Percentiles rank a stretch among this genome's conserved stretches.
Conservation (phyloP, 2,113 vertebrate species). For the Zosterops borbonicus region DNA sequence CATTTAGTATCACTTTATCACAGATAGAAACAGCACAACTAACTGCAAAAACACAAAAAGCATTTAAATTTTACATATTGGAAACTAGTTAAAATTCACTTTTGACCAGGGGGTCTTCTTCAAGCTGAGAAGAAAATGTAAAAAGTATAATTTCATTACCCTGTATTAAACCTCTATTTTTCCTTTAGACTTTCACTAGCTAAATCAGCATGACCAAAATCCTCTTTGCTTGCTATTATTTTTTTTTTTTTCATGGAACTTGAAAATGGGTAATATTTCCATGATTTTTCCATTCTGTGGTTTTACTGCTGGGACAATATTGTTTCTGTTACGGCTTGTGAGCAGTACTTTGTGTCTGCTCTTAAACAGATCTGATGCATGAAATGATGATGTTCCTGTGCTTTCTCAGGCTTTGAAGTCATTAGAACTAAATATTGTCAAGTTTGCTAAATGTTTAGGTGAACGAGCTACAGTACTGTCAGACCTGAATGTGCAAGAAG, state of each 20-base stretch:
- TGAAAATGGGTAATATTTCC: not conserved
- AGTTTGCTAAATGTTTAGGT: not conserved
- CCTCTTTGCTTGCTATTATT: not conserved
- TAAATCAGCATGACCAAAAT: not conserved
- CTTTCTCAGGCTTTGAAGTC: not conserved
- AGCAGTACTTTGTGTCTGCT: not conserved
- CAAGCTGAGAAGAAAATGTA: not conserved
- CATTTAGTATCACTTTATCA: not conserved
- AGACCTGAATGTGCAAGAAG: not conserved
- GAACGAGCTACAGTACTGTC: not conserved
- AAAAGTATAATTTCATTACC: conserved; percentile 13
- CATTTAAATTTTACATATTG: not conserved
- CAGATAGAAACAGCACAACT: not conserved
- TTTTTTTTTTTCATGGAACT: not conserved
- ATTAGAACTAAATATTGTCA: not conserved
- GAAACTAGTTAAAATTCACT: conserved; percentile 12
- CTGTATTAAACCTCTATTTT: not conserved
- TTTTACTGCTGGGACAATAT: conserved; percentile 31
- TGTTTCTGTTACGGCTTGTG: not conserved
- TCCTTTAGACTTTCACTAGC: not conserved
- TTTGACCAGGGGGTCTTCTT: not conserved
- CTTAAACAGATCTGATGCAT: not conserved
- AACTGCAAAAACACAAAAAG: not conserved
- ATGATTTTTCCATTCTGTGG: not conserved
- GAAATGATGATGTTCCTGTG: conserved; percentile 21